Conservation (phyloP, 2,113 vertebrate genomes). For the Cisticola juncidis region DNA sequence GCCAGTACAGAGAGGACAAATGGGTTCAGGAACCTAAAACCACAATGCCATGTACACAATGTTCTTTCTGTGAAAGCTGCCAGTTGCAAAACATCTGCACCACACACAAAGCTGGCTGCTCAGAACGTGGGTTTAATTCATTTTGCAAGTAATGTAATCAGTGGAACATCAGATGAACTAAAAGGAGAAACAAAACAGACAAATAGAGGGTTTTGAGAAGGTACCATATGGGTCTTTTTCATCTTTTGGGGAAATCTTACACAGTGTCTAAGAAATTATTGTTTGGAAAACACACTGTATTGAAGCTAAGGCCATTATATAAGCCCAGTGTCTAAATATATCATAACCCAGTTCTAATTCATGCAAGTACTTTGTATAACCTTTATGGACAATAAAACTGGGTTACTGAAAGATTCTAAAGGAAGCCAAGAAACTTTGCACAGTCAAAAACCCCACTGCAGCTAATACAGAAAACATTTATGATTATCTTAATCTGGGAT, state of each 20-base stretch:
- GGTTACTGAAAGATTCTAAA: not conserved
- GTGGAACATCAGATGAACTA: not conserved
- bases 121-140: not conserved
- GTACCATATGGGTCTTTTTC: not conserved
- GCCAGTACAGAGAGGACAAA: not conserved
- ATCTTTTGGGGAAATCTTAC: not conserved
- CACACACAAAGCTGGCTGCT: not conserved
- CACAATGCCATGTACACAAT: not conserved
- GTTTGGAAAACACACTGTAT: not conserved
- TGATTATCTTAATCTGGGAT: not conserved
- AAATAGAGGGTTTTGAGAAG: not conserved
- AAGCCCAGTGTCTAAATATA: not conserved
- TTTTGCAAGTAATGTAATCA: not conserved
- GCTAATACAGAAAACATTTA: not conserved
- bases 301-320: not conserved
- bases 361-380: not conserved
- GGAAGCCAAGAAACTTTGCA: not conserved
- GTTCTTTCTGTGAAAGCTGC: not conserved
- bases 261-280: not conserved
- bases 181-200: not conserved
- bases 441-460: not conserved
- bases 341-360: not conserved
- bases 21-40: not conserved
- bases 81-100: not conserved
- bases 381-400: not conserved